phyloP scores from a whole-genome alignment of 2,113 vertebrate species.

The Clupea harengus region DNA sequence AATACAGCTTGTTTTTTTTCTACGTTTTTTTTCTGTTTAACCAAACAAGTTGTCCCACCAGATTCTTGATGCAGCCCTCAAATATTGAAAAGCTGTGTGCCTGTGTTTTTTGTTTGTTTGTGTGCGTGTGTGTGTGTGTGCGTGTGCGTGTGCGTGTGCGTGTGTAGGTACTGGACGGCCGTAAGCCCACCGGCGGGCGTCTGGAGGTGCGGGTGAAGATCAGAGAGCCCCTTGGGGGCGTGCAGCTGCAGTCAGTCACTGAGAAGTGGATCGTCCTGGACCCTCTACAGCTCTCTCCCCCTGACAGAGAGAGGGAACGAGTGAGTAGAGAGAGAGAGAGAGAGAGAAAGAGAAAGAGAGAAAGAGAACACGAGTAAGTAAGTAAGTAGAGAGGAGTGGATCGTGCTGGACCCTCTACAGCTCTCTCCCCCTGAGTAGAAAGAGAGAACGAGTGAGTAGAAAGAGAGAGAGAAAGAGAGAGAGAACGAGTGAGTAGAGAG shows the following conservation, averaged over 20 bases:
- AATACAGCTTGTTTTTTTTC: no score
- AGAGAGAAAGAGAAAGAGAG: neutral
- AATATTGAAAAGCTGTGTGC: neutral
- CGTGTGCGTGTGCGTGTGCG: conserved; percentile 22
- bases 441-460: conserved; percentile 41
- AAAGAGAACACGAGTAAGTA: no score
- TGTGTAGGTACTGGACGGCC: conserved; percentile 80
- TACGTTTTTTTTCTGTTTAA: no score
- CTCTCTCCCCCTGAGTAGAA: no score
- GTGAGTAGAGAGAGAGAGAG: conserved; percentile 15
- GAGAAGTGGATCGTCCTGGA: conserved; percentile 87
- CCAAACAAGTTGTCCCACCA: no score
- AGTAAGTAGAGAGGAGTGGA: conserved; percentile 26
- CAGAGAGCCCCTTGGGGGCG: conserved; percentile 79
- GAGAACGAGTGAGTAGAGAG: neutral
- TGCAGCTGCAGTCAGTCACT: conserved; percentile 76
- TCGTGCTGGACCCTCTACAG: no score
- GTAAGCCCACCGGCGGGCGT: conserved; percentile 82
- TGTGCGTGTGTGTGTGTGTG: conserved; percentile 6
- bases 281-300: conserved; percentile 56
- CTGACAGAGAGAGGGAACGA: conserved; percentile 56
- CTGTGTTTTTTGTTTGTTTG: neutral
- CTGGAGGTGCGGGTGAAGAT: conserved; percentile 83
- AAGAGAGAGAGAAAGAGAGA: neutral
- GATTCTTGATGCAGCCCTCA: no score